phyloP scores from a whole-genome alignment of 2,888 invertebrate genomes.

The Ochropleura leucogaster region DNA sequence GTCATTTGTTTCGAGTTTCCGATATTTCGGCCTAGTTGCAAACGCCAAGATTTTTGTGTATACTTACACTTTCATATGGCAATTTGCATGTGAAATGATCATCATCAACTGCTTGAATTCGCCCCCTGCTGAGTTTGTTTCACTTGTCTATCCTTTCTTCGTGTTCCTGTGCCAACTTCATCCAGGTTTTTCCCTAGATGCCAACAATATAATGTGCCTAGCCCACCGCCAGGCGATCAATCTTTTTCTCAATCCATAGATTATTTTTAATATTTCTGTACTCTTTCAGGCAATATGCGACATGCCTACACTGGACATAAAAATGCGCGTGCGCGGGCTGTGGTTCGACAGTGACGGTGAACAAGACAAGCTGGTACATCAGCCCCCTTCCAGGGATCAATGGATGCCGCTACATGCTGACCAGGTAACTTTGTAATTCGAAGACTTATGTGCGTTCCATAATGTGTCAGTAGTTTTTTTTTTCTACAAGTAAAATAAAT shows the following conservation, averaged over 20 bases:
- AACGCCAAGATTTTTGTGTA: too few species aligned
- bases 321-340: conserved; percentile 90
- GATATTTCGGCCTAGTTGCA: too few species aligned
- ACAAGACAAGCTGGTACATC: conserved; percentile 79
- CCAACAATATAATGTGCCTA: background rate
- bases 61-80: background rate
- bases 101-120: background rate
- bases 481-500: background rate
- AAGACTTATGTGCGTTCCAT: background rate
- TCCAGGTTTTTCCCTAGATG: background rate
- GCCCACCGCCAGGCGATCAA: background rate
- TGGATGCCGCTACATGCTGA: conserved; percentile 93
- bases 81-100: background rate
- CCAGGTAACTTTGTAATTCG: conserved; percentile 82
- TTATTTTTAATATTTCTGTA: background rate
- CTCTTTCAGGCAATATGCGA: conserved; percentile 90
- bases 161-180: too few species aligned
- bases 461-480: background rate
- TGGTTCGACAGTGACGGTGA: conserved; percentile 85
- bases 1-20: too few species aligned
- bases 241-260: background rate
- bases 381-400: conserved; percentile 78
- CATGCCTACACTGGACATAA: conserved; percentile 92
- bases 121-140: too few species aligned
- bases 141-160: too few species aligned